phyloP scores from a whole-genome alignment of 2,888 invertebrate genomes.

The Pyrrhia umbra region DNA sequence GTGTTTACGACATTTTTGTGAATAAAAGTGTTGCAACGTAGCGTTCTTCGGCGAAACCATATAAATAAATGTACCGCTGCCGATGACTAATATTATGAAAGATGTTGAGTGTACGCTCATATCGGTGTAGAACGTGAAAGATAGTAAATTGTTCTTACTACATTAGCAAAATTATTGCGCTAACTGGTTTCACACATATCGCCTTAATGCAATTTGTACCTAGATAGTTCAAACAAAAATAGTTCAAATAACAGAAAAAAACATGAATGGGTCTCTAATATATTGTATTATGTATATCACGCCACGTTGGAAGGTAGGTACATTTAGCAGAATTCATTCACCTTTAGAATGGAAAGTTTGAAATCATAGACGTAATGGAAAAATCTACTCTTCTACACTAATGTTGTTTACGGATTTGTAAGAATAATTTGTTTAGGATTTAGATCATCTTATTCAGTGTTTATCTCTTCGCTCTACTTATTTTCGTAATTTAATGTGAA shows the following conservation, averaged over 20 bases:
- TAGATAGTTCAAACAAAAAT: constrained; percentile 19
- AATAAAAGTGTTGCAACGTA: constrained; percentile 63
- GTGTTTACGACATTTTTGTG: constrained; percentile 61
- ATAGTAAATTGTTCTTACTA: constrained; percentile 57
- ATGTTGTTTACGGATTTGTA: constrained; percentile 42
- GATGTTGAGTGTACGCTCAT: constrained; percentile 48
- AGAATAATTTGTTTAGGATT: constrained; percentile 33
- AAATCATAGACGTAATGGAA: constrained; percentile 58
- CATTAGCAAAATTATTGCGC: constrained; percentile 44
- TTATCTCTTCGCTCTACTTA: constrained; percentile 1
- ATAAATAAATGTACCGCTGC: constrained; percentile 59
- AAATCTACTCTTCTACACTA: constrained; percentile 34
- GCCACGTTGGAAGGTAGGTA: constrained; percentile 53
- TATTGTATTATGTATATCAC: constrained; percentile 51
- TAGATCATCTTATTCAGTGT: constrained; percentile 26
- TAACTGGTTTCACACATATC: constrained; percentile 34
- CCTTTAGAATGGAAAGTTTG: constrained; percentile 57
- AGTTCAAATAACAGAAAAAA: constrained; percentile 38
- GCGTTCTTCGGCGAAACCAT: constrained; percentile 57
- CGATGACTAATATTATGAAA: constrained; percentile 65
- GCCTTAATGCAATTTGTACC: constrained; percentile 7
- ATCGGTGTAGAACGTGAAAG: constrained; percentile 44
- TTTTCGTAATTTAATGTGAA: neutral
- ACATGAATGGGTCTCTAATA: constrained; percentile 37
- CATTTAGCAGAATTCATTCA: constrained; percentile 53